Conservation (phyloP, 2,797 vertebrate genomes). For the Psittacula echo region DNA sequence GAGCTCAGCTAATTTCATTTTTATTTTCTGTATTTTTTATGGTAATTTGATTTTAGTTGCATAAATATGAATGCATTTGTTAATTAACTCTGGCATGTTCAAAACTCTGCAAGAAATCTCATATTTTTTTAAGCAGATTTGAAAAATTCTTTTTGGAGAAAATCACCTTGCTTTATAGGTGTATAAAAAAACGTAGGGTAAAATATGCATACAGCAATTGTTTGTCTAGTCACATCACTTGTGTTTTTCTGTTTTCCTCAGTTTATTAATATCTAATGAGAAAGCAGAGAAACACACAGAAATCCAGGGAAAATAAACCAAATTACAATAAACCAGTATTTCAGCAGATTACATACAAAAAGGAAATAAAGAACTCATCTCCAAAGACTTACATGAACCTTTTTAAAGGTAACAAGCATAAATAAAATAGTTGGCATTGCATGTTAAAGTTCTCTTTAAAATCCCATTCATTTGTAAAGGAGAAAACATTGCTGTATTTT, state of each 20-base stretch:
- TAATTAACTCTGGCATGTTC: conserved; percentile 50
- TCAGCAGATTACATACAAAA: background rate
- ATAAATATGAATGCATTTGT: conserved; percentile 52
- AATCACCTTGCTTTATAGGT: background rate
- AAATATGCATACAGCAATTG: background rate
- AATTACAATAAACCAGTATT: background rate
- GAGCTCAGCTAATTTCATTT: conserved; percentile 35
- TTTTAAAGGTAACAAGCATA: conserved; percentile 28
- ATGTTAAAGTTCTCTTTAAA: conserved; percentile 31
- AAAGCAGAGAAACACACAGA: background rate
- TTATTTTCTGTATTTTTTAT: conserved; percentile 36
- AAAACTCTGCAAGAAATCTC: conserved; percentile 38
- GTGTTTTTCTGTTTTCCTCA: background rate
- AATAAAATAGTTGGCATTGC: background rate
- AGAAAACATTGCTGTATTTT: conserved; percentile 58
- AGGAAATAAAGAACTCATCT: background rate
- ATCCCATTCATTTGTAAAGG: conserved; percentile 8
- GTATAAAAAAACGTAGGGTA: background rate
- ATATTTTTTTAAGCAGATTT: conserved; percentile 34
- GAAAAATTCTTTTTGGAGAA: conserved; percentile 11
- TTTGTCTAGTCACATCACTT: background rate
- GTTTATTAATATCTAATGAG: conserved; percentile 6
- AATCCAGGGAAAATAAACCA: conserved; percentile 15
- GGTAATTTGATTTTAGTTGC: conserved; percentile 49
- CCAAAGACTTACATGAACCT: background rate